Evolutionary conservation across 2,113 vertebrate species (phyloP).

Genomic region (Hemiprocne comata): DNA sequence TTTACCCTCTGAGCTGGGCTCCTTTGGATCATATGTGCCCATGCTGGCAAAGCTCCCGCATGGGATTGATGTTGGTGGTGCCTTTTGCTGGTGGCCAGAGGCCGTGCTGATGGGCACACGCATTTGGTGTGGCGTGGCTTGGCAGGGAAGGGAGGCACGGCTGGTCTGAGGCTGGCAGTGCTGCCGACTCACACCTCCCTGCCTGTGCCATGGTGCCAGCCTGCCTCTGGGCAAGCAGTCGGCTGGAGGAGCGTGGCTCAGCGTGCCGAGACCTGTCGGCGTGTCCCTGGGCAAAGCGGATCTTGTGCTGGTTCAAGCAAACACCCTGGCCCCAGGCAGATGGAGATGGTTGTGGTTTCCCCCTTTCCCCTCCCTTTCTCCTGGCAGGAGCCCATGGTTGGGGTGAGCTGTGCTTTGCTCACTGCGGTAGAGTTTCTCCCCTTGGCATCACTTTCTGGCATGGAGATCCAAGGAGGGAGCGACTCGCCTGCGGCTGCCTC

Average conservation of each 20-base stretch:
- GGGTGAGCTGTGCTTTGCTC: slow-evolving; percentile 58
- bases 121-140: background rate
- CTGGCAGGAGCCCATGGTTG: slow-evolving; percentile 50
- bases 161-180: background rate
- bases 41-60: slow-evolving; percentile 70
- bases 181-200: background rate
- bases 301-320: slow-evolving; percentile 41
- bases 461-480: slow-evolving; percentile 19
- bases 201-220: background rate
- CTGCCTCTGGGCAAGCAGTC: background rate
- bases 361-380: slow-evolving; percentile 56
- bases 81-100: background rate
- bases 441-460: slow-evolving; percentile 50
- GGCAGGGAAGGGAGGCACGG: background rate
- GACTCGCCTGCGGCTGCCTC: background rate
- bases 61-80: background rate
- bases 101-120: background rate
- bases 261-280: slow-evolving; percentile 8
- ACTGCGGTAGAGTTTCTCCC: slow-evolving; percentile 55
- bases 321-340: slow-evolving; percentile 3
- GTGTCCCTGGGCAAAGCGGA: background rate
- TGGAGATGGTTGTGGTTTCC: slow-evolving; percentile 59
- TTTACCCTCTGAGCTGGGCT: slow-evolving; percentile 82
- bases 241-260: slow-evolving; percentile 30
- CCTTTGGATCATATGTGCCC: slow-evolving; percentile 79